These are phyloP conservation scores for Ophion ventricosus DNA, from an alignment of 2,888 invertebrate genomes.

Conservation along the genomic window DNA sequence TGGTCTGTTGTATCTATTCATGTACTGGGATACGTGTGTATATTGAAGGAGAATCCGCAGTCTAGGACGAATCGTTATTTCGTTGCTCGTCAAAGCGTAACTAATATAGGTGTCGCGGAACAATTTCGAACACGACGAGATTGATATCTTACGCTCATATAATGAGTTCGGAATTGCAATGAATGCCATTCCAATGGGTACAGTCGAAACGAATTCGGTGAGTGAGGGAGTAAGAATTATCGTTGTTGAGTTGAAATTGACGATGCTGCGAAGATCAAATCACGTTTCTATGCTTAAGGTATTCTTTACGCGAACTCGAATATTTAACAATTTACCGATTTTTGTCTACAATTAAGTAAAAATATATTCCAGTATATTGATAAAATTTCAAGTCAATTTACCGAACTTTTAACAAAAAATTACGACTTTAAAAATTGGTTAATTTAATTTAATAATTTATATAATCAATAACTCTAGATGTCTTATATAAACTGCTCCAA, in stretches of 20 bases:
- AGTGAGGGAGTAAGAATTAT: too few relatives aligned
- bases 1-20: not conserved
- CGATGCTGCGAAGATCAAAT: not conserved
- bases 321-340: too few relatives aligned
- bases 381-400: too few relatives aligned
- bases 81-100: constrained; percentile 42
- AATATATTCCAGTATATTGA: too few relatives aligned
- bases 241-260: not conserved
- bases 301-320: too few relatives aligned
- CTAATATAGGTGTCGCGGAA: constrained; percentile 25
- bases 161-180: not conserved
- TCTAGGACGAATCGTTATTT: constrained; percentile 34
- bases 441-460: too few relatives aligned
- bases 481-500: too few relatives aligned
- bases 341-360: too few relatives aligned
- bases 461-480: too few relatives aligned
- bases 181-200: not conserved
- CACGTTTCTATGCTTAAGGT: too few relatives aligned
- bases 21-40: not conserved
- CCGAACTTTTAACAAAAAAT: too few relatives aligned
- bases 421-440: too few relatives aligned
- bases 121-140: constrained; percentile 12
- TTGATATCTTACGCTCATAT: constrained; percentile 27
- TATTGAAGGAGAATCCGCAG: constrained; percentile 50
- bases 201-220: not conserved